Percentiles rank a stretch among this genome's conserved stretches.
phyloP scores from a whole-genome alignment of 1,140 invertebrate genomes.

The Cydia strobilella region DNA sequence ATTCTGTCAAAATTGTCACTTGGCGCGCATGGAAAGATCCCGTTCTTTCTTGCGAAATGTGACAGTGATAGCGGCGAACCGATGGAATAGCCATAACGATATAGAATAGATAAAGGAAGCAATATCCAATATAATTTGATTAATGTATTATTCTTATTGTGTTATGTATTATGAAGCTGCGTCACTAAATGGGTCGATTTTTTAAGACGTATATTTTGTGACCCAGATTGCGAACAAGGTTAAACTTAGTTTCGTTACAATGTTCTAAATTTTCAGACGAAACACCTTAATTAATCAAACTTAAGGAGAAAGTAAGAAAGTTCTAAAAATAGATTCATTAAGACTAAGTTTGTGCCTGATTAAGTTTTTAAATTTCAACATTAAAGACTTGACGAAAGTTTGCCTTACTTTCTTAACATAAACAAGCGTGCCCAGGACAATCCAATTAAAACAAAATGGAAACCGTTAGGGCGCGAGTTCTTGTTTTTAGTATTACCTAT shows the following conservation, averaged over 20 bases:
- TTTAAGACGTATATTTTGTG: not conserved
- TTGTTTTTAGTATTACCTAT: too few relatives aligned
- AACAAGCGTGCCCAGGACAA: conserved; percentile 11
- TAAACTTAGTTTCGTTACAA: not conserved
- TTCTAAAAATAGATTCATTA: conserved; percentile 9
- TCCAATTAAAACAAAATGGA: conserved; percentile 15
- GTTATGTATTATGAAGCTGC: too few relatives aligned
- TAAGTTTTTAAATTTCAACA: not conserved
- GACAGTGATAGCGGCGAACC: too few relatives aligned
- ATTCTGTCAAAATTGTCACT: too few relatives aligned
- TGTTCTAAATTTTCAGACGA: not conserved
- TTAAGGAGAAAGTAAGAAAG: not conserved
- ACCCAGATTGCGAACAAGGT: not conserved
- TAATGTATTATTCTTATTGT: too few relatives aligned
- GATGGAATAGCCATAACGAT: too few relatives aligned
- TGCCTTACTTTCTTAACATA: not conserved
- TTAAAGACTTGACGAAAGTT: conserved; percentile 20
- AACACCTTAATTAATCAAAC: not conserved
- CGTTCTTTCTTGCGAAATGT: too few relatives aligned
- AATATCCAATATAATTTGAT: too few relatives aligned
- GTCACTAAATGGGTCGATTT: not conserved
- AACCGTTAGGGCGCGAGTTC: conserved; percentile 1
- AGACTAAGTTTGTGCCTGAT: not conserved
- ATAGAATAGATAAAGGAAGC: too few relatives aligned
- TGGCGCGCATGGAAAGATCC: too few relatives aligned